phyloP scores from a whole-genome alignment of 2,113 vertebrate species.

The Gopherus evgoodei region DNA sequence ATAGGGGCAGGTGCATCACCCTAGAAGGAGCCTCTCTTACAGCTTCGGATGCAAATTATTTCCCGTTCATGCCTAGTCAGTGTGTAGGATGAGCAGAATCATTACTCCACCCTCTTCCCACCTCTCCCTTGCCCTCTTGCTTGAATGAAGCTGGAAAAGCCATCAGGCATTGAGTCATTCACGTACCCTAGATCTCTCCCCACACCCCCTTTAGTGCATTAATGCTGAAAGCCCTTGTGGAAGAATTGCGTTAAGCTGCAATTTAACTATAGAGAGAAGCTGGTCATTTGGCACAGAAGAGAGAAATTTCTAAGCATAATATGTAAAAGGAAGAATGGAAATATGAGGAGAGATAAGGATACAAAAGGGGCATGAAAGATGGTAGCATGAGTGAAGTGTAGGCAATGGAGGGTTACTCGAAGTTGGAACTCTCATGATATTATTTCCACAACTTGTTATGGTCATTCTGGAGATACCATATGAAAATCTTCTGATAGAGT shows the following conservation, averaged over 20 bases:
- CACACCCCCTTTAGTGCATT: background rate
- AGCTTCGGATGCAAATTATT: background rate
- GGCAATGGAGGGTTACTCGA: background rate
- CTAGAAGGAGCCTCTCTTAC: background rate
- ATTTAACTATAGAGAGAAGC: background rate
- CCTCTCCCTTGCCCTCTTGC: background rate
- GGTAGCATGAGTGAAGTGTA: background rate
- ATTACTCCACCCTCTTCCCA: background rate
- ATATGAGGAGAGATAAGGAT: background rate
- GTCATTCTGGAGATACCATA: background rate
- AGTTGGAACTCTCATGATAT: background rate
- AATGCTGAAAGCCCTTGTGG: background rate
- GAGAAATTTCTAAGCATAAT: background rate
- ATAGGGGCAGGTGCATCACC: background rate
- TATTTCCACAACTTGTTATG: background rate
- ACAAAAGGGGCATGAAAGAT: background rate
- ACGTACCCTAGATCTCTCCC: background rate
- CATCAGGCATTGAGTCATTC: background rate
- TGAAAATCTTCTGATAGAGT: background rate
- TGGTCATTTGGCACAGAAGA: background rate
- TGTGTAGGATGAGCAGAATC: background rate
- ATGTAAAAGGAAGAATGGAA: constrained; percentile 7
- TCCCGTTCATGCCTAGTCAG: background rate
- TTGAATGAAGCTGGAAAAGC: background rate
- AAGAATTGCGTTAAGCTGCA: background rate